Evolutionary conservation across 2,888 invertebrate species (phyloP).

Genomic region (Odontocerum albicorne): DNA sequence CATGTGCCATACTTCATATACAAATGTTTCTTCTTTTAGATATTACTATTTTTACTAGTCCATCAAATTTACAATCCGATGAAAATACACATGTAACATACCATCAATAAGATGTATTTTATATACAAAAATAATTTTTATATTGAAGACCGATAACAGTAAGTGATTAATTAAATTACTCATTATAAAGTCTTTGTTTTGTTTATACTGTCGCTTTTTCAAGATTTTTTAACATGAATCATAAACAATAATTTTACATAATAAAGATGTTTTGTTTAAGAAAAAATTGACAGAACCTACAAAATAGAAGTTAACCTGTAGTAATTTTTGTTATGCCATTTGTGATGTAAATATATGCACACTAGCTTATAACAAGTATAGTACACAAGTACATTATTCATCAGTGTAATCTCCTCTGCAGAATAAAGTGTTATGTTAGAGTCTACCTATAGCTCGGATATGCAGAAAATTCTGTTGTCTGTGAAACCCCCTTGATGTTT

Average conservation of each 20-base stretch:
- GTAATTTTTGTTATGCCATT: constrained; percentile 21
- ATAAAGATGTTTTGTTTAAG: too few species aligned
- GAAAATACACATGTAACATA: too few species aligned
- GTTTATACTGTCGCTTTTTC: too few species aligned
- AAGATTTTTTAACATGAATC: background rate
- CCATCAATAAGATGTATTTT: background rate
- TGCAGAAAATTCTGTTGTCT: too few species aligned
- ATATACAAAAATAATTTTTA: background rate
- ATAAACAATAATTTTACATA: background rate
- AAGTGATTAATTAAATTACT: background rate
- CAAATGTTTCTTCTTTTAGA: constrained; percentile 22
- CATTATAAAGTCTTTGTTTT: too few species aligned
- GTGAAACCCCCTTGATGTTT: too few species aligned
- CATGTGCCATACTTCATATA: constrained; percentile 21
- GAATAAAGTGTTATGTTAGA: constrained; percentile 14
- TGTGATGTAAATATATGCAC: constrained; percentile 34
- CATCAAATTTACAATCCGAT: constrained; percentile 14
- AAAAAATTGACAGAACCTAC: too few species aligned
- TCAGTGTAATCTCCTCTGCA: constrained; percentile 17
- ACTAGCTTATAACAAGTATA: constrained; percentile 27
- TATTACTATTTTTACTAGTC: constrained; percentile 30
- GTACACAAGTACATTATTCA: constrained; percentile 19
- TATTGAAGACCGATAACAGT: background rate
- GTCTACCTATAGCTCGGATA: too few species aligned
- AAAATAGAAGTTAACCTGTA: background rate